Conservation (phyloP, 1,140 invertebrate genomes). For the Latrodectus geometricus region DNA sequence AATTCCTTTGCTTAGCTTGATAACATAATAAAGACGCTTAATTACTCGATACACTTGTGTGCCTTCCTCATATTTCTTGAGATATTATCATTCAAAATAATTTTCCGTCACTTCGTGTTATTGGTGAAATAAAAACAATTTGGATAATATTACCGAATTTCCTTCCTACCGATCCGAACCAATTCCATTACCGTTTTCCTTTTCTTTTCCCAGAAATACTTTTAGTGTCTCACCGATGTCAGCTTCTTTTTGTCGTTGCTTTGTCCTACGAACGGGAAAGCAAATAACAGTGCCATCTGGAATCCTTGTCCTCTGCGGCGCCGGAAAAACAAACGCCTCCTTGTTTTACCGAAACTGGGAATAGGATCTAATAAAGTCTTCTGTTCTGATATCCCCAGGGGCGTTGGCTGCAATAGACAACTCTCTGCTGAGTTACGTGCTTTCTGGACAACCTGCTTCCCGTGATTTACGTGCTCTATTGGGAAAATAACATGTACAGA, state of each 20-base stretch:
- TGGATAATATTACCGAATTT: constrained; percentile 18
- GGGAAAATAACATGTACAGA: no score
- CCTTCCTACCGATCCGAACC: neutral
- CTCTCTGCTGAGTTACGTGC: neutral
- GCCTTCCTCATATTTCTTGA: no score
- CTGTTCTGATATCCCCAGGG: neutral
- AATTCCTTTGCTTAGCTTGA: no score
- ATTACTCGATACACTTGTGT: no score
- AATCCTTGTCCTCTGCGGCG: constrained; percentile 8
- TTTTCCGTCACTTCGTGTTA: no score
- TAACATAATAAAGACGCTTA: no score
- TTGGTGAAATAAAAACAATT: neutral
- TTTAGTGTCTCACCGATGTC: neutral
- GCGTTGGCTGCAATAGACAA: neutral
- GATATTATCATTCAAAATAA: no score
- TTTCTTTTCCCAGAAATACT: neutral
- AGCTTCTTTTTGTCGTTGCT: neutral
- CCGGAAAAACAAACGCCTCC: constrained; percentile 2
- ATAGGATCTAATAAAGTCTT: neutral
- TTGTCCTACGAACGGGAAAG: neutral
- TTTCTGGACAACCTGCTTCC: neutral
- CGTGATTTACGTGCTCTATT: neutral
- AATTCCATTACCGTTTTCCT: constrained; percentile 17
- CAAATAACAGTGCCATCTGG: constrained; percentile 15
- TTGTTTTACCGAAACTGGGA: neutral